phyloP scores from a whole-genome alignment of 2,113 vertebrate species.

The Cnemophilus loriae region DNA sequence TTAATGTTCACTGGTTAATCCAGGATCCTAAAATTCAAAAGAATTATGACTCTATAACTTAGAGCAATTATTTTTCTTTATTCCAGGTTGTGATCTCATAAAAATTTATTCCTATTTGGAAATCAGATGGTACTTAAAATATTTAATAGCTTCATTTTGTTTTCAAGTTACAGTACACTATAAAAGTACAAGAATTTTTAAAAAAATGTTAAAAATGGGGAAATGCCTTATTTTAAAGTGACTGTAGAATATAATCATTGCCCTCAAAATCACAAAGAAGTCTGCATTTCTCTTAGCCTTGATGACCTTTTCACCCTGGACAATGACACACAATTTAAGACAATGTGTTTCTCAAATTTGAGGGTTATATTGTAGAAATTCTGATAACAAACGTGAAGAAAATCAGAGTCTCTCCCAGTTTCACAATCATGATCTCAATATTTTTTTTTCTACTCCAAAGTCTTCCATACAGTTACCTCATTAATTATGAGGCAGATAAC shows the following conservation, averaged over 20 bases:
- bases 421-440: not conserved
- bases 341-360: not conserved
- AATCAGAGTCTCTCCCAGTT: not conserved
- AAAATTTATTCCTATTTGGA: conserved; percentile 32
- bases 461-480: not conserved
- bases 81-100: conserved; percentile 38
- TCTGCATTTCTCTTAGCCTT: not conserved
- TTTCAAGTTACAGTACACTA: conserved; percentile 8
- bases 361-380: not conserved
- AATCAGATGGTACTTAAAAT: conserved; percentile 50
- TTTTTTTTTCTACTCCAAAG: not conserved
- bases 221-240: not conserved
- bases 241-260: not conserved
- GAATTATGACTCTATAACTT: conserved; percentile 56
- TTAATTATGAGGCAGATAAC: not conserved
- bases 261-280: not conserved
- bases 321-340: not conserved
- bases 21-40: conserved; percentile 35
- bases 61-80: conserved; percentile 47
- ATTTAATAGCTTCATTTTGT: conserved; percentile 39
- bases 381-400: not conserved
- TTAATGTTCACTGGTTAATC: conserved; percentile 35
- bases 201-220: not conserved
- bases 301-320: not conserved
- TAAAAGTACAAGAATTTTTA: not conserved